Evolutionary conservation across 2,888 invertebrate species (phyloP).

Genomic region (Scelioninae gen. 1): DNA sequence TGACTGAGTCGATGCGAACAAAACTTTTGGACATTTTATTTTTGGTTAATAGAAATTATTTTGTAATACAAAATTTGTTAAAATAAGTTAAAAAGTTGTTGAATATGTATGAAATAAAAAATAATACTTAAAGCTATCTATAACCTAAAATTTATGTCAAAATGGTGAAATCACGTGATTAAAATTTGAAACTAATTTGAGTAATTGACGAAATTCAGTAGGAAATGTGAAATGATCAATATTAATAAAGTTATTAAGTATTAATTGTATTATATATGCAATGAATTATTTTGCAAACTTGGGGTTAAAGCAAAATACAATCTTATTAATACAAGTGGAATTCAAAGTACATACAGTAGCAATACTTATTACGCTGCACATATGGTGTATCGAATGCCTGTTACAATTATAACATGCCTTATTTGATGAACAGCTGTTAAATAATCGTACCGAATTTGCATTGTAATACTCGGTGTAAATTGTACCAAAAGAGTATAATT

Average conservation of each 20-base stretch:
- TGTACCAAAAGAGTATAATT: slow-evolving; percentile 57
- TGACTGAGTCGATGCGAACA: too few relatives aligned
- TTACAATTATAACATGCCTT: slow-evolving; percentile 68
- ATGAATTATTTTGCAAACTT: slow-evolving; percentile 8
- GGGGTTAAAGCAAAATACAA: slow-evolving; percentile 59
- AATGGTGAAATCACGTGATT: too few relatives aligned
- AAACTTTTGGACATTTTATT: too few relatives aligned
- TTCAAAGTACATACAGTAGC: slow-evolving; percentile 46
- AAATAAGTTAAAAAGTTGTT: too few relatives aligned
- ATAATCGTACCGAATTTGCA: slow-evolving; percentile 65
- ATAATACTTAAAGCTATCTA: too few relatives aligned
- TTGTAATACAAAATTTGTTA: too few relatives aligned
- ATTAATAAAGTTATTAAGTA: slow-evolving; percentile 40
- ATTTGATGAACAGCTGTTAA: slow-evolving; percentile 69
- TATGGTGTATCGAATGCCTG: slow-evolving; percentile 70
- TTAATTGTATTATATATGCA: slow-evolving; percentile 3
- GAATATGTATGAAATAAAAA: too few relatives aligned
- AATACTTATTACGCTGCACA: slow-evolving; percentile 54
- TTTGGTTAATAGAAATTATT: too few relatives aligned
- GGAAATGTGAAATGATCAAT: too few relatives aligned
- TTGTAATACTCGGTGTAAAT: slow-evolving; percentile 66
- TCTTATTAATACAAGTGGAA: slow-evolving; percentile 64
- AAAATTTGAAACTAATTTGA: too few relatives aligned
- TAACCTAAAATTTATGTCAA: too few relatives aligned
- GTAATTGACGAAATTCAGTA: too few relatives aligned